Conservation (phyloP, 1,140 invertebrate species). For the Sycophila sp. region DNA sequence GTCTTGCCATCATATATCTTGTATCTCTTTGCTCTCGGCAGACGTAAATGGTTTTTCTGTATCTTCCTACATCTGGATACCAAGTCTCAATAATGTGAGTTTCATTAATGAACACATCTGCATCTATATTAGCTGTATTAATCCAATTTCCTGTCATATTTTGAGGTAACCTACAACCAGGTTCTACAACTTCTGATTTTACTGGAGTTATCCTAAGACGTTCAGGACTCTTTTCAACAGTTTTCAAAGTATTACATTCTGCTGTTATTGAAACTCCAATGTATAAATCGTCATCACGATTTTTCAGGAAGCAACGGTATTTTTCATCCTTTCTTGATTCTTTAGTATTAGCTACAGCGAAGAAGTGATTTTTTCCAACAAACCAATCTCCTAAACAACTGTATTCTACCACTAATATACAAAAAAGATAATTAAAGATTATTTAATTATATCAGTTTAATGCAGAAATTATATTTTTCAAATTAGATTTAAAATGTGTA, state of each 20-base stretch:
- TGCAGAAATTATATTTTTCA: background rate
- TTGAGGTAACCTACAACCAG: slow-evolving; percentile 90
- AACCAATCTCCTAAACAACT: slow-evolving; percentile 96
- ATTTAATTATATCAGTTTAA: slow-evolving; percentile 6
- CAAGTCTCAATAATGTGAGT: slow-evolving; percentile 96
- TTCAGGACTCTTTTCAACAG: slow-evolving; percentile 92
- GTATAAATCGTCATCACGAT: slow-evolving; percentile 92
- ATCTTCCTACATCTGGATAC: slow-evolving; percentile 90
- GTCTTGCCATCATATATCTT: slow-evolving; percentile 92
- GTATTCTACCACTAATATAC: slow-evolving; percentile 82
- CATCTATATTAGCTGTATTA: slow-evolving; percentile 95
- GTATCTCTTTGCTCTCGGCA: slow-evolving; percentile 89
- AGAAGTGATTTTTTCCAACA: slow-evolving; percentile 93
- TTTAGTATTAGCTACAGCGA: slow-evolving; percentile 93
- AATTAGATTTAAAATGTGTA: slow-evolving; percentile 16
- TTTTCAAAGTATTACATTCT: slow-evolving; percentile 91
- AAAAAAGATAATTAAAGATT: slow-evolving; percentile 29
- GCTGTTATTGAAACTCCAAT: slow-evolving; percentile 91
- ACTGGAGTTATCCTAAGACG: slow-evolving; percentile 88
- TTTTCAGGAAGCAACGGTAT: slow-evolving; percentile 92
- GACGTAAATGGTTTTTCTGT: slow-evolving; percentile 91
- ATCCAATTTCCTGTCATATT: slow-evolving; percentile 97
- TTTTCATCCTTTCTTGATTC: slow-evolving; percentile 94
- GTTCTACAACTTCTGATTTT: slow-evolving; percentile 86
- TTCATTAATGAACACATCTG: slow-evolving; percentile 92